phyloP scores from a whole-genome alignment of 2,797 vertebrate genomes.

The Lagodon rhomboides region DNA sequence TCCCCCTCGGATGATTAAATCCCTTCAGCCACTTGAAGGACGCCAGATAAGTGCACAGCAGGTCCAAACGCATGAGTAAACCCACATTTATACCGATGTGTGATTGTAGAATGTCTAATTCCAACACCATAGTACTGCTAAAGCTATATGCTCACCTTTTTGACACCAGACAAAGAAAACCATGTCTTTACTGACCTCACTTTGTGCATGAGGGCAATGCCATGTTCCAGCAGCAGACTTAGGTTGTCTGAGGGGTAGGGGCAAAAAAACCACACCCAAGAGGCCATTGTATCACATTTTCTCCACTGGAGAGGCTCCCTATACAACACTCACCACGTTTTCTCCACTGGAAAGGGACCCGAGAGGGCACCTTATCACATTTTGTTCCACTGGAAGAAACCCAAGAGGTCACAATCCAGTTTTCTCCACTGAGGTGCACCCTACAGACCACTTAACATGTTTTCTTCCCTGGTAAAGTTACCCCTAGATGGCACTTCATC shows the following conservation, averaged over 20 bases:
- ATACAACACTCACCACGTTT: not conserved
- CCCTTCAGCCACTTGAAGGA: not conserved
- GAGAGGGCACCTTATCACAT: not conserved
- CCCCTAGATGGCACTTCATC: not conserved
- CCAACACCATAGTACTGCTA: not conserved
- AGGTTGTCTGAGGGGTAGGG: not conserved
- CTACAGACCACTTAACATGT: not conserved
- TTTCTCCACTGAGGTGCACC: not conserved
- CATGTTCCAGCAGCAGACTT: not conserved
- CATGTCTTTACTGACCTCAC: not conserved
- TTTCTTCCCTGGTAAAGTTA: not conserved
- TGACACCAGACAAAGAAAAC: not conserved
- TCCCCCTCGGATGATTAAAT: not conserved
- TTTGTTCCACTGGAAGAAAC: not conserved
- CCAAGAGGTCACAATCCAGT: not conserved
- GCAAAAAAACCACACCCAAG: not conserved
- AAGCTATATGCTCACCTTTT: not conserved
- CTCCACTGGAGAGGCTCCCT: not conserved
- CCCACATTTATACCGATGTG: not conserved
- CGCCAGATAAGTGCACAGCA: not conserved
- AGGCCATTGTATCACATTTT: not conserved
- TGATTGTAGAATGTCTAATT: not conserved
- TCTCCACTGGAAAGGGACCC: not conserved
- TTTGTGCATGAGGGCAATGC: not conserved
- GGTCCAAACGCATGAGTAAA: constrained; percentile 9